Evolutionary conservation across 2,113 vertebrate genomes (phyloP).

Genomic region (Danionella cerebrum): DNA sequence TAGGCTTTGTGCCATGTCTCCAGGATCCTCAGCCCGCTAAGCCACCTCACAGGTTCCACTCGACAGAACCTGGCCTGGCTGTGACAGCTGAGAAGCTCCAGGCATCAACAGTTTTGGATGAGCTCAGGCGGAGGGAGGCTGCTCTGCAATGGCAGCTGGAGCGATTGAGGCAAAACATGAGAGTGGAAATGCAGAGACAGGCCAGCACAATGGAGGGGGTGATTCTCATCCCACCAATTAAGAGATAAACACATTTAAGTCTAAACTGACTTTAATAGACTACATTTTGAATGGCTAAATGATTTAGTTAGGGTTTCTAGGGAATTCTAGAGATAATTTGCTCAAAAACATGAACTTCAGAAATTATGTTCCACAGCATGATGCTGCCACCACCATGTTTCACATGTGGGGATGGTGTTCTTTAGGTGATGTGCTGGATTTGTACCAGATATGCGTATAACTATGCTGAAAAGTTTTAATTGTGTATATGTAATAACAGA

Average conservation of each 20-base stretch:
- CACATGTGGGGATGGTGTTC: too few relatives aligned
- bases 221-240: slow-evolving; percentile 38
- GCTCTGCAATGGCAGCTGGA: slow-evolving; percentile 28
- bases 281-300: neutral
- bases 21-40: neutral
- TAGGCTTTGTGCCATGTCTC: slow-evolving; percentile 24
- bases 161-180: slow-evolving; percentile 15
- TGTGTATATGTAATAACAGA: too few relatives aligned
- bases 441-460: too few relatives aligned
- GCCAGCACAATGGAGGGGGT: slow-evolving; percentile 29
- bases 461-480: too few relatives aligned
- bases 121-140: slow-evolving; percentile 31
- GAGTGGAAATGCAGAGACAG: slow-evolving; percentile 25
- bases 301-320: neutral
- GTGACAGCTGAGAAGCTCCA: slow-evolving; percentile 4
- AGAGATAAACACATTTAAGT: slow-evolving; percentile 14
- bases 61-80: neutral
- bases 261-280: neutral
- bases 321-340: neutral
- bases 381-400: too few relatives aligned
- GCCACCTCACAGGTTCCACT: neutral
- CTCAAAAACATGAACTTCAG: too few relatives aligned
- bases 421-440: too few relatives aligned
- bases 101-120: slow-evolving; percentile 22
- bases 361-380: too few relatives aligned